phyloP scores from a whole-genome alignment of 2,113 vertebrate genomes.

The Acrocephalus kingi region DNA sequence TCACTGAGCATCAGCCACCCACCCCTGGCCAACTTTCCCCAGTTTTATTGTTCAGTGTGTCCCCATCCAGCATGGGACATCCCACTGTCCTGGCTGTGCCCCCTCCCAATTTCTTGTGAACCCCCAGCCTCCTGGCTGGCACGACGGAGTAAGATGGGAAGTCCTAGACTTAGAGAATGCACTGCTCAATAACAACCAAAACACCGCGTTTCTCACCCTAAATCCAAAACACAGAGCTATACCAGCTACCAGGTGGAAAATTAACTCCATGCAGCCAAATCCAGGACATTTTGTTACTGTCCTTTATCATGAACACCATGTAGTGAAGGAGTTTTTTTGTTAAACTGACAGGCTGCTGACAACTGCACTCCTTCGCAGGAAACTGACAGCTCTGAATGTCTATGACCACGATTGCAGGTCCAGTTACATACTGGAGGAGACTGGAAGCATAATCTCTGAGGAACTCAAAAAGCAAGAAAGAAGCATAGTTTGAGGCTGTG shows the following conservation, averaged over 20 bases:
- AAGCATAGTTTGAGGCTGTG: not conserved
- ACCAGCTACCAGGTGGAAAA: not conserved
- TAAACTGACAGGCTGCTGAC: not conserved
- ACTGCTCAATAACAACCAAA: not conserved
- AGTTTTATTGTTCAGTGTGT: not conserved
- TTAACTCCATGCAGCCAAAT: not conserved
- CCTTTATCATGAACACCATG: not conserved
- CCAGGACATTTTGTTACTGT: not conserved
- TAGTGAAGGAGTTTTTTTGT: not conserved
- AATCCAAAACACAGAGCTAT: not conserved
- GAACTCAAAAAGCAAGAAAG: not conserved
- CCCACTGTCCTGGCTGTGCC: not conserved
- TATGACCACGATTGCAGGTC: fast-evolving
- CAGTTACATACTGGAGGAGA: not conserved
- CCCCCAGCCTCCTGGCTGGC: not conserved
- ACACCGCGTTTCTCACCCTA: not conserved
- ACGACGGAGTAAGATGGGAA: not conserved
- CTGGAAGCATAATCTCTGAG: not conserved
- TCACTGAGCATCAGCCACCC: not conserved
- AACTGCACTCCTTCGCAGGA: not conserved
- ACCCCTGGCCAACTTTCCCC: too few relatives aligned
- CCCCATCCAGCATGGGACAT: not conserved
- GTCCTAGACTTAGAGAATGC: not conserved
- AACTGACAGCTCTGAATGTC: not conserved
- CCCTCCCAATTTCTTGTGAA: not conserved